Evolutionary conservation across 2,113 vertebrate genomes (phyloP).

Genomic region (Otis tarda): DNA sequence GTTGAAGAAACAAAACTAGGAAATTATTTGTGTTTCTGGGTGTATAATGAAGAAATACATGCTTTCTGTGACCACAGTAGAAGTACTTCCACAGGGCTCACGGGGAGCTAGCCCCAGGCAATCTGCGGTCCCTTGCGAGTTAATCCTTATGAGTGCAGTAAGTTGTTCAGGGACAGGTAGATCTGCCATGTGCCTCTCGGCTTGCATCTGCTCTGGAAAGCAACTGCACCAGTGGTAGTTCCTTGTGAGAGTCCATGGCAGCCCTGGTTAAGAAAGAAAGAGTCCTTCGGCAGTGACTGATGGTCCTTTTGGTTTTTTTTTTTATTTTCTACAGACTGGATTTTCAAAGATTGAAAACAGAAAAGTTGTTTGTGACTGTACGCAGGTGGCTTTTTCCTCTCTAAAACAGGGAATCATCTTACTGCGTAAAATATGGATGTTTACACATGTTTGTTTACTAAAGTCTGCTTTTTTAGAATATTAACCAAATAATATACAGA

Average conservation of each 20-base stretch:
- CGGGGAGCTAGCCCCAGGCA: neutral
- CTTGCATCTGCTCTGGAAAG: neutral
- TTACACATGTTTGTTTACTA: neutral
- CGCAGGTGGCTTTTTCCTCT: neutral
- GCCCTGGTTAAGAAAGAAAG: neutral
- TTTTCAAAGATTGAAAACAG: neutral
- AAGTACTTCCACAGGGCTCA: neutral
- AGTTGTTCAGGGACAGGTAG: neutral
- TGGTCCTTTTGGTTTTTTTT: neutral
- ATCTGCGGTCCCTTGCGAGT: neutral
- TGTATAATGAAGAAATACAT: neutral
- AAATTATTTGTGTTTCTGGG: neutral
- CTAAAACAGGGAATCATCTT: neutral
- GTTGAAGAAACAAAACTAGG: neutral
- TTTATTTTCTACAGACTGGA: neutral
- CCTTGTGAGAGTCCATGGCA: neutral
- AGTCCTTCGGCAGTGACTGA: neutral
- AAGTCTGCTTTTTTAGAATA: neutral
- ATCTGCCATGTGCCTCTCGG: neutral
- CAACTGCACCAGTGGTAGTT: neutral
- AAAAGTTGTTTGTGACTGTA: neutral
- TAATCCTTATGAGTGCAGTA: neutral
- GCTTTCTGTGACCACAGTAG: neutral
- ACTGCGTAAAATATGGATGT: neutral
- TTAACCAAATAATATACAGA: neutral